These are phyloP conservation scores for Vulpes vulpes DNA, from an alignment of 2,113 vertebrate genomes.

Conservation along the genomic window DNA sequence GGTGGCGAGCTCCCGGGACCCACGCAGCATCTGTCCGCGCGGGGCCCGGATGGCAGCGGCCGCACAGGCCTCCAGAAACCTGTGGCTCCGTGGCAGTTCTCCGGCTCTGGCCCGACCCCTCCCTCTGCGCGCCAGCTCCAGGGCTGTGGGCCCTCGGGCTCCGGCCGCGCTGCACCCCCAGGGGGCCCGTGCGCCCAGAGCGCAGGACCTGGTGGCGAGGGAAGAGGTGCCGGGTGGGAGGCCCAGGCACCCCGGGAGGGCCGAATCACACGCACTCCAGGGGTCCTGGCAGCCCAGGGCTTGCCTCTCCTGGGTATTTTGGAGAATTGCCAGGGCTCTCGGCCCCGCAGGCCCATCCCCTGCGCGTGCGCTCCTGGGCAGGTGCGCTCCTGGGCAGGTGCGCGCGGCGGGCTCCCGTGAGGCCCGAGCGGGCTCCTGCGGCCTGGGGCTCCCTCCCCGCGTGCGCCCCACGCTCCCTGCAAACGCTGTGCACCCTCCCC, in stretches of 20 bases:
- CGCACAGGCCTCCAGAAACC: conserved; percentile 41
- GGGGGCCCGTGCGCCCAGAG: neutral
- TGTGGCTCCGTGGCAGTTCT: neutral
- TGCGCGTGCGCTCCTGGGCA: too few species aligned
- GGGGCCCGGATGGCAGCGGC: conserved; percentile 50
- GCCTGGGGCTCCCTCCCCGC: neutral
- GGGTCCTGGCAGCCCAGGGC: neutral
- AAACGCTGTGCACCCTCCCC: neutral
- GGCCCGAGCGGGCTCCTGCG: neutral
- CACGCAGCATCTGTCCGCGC: conserved; percentile 79
- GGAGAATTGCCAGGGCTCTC: too few species aligned
- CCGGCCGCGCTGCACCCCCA: neutral
- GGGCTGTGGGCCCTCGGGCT: neutral
- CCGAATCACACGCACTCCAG: neutral
- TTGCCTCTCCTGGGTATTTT: neutral
- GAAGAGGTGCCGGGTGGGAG: neutral
- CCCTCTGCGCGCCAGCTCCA: neutral
- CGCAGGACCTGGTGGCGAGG: neutral
- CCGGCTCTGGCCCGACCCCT: conserved; percentile 14
- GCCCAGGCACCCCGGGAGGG: neutral
- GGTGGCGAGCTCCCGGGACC: conserved; percentile 80
- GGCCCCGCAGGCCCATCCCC: accelerated
- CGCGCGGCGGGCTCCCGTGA: neutral
- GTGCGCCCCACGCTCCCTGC: neutral
- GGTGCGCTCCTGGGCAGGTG: neutral